Evolutionary conservation across 2,113 vertebrate genomes (phyloP).

Genomic region (Saimiri boliviensis): DNA sequence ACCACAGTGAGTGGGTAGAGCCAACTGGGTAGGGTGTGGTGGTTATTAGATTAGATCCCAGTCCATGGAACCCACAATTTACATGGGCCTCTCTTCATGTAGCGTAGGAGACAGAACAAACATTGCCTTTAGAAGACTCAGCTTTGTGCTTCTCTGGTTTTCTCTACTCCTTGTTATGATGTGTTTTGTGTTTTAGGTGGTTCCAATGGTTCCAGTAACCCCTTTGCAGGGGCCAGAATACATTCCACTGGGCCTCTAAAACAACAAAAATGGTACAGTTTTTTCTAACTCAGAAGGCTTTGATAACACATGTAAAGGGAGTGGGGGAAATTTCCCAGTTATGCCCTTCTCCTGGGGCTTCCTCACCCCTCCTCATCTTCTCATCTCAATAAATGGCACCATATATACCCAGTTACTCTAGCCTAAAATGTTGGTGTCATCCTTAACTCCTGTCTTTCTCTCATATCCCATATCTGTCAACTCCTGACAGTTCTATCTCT

Average conservation of each 20-base stretch:
- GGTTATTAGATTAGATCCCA: neutral
- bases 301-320: neutral
- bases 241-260: neutral
- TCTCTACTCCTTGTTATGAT: neutral
- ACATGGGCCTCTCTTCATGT: neutral
- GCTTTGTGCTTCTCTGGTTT: neutral
- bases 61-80: neutral
- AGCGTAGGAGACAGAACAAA: neutral
- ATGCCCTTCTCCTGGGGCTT: neutral
- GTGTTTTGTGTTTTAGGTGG: neutral
- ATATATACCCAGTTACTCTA: no score
- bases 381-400: neutral
- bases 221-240: neutral
- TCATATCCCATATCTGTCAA: neutral
- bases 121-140: neutral
- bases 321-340: neutral
- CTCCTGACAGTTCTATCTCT: neutral
- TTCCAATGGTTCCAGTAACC: accelerated
- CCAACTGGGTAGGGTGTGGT: neutral
- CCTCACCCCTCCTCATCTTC: neutral
- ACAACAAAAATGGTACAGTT: neutral
- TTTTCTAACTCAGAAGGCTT: neutral
- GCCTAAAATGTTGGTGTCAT: neutral
- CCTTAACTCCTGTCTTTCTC: neutral
- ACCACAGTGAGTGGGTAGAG: neutral